Conservation (phyloP, 23 tunicate species). For the Styela clava region DNA sequence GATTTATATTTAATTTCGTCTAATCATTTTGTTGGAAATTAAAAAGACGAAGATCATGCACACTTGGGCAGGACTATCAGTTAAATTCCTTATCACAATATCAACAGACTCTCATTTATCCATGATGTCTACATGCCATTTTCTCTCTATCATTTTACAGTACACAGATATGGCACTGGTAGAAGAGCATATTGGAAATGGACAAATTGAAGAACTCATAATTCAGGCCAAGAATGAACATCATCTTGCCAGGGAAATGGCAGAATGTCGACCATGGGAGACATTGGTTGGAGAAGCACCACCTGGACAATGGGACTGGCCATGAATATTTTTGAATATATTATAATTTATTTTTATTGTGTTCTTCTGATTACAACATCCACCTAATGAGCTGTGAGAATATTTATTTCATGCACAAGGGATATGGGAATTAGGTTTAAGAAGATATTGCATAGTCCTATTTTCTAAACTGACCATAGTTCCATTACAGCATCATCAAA, state of each 20-base stretch:
- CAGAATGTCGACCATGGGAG: slow-evolving; percentile 80
- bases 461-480: slow-evolving; percentile 37
- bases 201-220: slow-evolving; percentile 80
- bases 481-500: slow-evolving; percentile 42
- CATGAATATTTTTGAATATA: slow-evolving; percentile 33
- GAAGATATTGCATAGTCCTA: too few relatives aligned
- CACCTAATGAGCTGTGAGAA: not conserved
- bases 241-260: slow-evolving; percentile 57
- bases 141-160: too few relatives aligned
- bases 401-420: too few relatives aligned
- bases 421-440: too few relatives aligned
- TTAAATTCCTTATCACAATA: too few relatives aligned
- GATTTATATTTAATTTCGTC: too few relatives aligned
- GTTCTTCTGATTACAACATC: not conserved
- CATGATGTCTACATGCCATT: too few relatives aligned
- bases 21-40: too few relatives aligned
- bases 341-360: not conserved
- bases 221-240: slow-evolving; percentile 59
- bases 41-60: too few relatives aligned
- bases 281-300: slow-evolving; percentile 57
- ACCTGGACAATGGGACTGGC: slow-evolving; percentile 93
- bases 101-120: too few relatives aligned
- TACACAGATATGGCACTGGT: slow-evolving; percentile 40
- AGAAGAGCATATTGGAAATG: slow-evolving; percentile 39
- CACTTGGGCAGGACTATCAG: too few relatives aligned